Evolutionary conservation across 2,113 vertebrate species (phyloP).

Genomic region (Budorcas taxicolor): DNA sequence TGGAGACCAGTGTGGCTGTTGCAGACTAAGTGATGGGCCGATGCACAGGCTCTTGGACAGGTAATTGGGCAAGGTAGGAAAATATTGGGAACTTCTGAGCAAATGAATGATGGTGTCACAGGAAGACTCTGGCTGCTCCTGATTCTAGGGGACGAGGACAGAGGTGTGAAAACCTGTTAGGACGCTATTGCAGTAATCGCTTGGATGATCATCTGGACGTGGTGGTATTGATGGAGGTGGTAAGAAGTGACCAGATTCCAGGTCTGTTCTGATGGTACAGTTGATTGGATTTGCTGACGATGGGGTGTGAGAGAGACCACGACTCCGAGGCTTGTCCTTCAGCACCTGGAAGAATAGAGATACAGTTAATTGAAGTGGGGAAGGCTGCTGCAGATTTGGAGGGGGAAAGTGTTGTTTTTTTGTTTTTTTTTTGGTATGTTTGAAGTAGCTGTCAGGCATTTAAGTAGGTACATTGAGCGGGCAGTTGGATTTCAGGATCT

Average conservation of each 20-base stretch:
- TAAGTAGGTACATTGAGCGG: neutral
- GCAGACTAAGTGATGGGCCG: too few species aligned
- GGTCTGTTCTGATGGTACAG: neutral
- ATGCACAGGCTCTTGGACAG: neutral
- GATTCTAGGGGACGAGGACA: neutral
- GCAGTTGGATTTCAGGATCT: neutral
- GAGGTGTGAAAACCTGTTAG: neutral
- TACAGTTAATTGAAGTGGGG: neutral
- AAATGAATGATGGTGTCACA: neutral
- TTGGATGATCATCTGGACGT: neutral
- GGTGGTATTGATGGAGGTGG: neutral
- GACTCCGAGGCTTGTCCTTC: neutral
- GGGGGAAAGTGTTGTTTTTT: accelerated
- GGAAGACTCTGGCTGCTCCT: neutral
- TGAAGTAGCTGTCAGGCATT: neutral
- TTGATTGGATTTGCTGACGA: neutral
- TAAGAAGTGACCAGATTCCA: neutral
- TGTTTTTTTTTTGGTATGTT: neutral
- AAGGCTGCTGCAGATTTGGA: neutral
- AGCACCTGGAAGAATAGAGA: neutral
- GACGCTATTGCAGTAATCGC: neutral
- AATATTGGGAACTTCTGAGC: neutral
- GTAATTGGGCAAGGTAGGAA: neutral
- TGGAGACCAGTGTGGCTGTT: neutral
- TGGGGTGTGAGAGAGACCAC: neutral